A percentile compares a stretch with the other conserved stretches of the same genome.
Evolutionary conservation across 2,113 vertebrate genomes (phyloP).

Genomic region (Oryzias javanicus): DNA sequence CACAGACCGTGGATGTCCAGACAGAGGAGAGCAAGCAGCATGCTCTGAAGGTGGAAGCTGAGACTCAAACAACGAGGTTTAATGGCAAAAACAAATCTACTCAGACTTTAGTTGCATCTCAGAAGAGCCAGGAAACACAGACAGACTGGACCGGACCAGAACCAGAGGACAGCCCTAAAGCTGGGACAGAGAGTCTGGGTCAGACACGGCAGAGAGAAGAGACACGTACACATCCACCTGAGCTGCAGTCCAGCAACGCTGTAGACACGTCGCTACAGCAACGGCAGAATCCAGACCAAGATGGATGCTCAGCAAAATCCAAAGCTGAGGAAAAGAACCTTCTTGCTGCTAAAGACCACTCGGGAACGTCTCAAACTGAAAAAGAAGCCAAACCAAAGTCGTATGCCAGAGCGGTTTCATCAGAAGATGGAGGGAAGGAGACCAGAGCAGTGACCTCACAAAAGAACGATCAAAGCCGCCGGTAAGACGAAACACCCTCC

Average conservation of each 20-base stretch:
- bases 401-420: background rate
- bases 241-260: background rate
- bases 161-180: background rate
- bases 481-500: background rate
- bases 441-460: background rate
- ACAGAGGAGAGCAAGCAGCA: background rate
- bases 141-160: slow-evolving; percentile 12
- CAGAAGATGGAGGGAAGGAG: background rate
- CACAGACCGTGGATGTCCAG: background rate
- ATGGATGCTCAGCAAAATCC: background rate
- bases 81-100: background rate
- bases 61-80: slow-evolving; percentile 40
- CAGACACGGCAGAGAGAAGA: background rate
- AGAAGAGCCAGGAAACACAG: slow-evolving; percentile 55
- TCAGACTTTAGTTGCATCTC: slow-evolving; percentile 41
- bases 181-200: background rate
- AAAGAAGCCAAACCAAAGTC: slow-evolving; percentile 8
- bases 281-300: background rate
- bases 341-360: background rate
- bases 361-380: background rate
- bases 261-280: background rate
- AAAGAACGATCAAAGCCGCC: background rate
- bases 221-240: accelerated
- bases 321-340: background rate
- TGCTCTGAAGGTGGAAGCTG: slow-evolving; percentile 16